A percentile compares a stretch with the other conserved stretches of the same genome.
These are phyloP conservation scores for Listronotus oregonensis DNA, from an alignment of 1,140 invertebrate genomes.

Conservation along the genomic window DNA sequence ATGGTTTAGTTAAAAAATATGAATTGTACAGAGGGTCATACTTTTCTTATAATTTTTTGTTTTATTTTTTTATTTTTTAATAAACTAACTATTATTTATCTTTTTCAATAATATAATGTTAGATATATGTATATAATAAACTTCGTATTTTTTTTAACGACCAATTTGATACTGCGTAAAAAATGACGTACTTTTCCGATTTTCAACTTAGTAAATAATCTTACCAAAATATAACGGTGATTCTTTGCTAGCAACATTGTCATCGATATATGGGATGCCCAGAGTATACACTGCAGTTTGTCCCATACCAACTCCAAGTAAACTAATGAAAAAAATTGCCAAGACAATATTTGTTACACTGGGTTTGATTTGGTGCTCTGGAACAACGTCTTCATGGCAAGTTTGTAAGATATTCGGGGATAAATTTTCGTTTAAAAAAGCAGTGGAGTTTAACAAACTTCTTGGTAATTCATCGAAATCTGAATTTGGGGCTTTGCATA, in stretches of 20 bases:
- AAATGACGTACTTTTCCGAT: too few species aligned
- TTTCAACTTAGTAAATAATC: too few species aligned
- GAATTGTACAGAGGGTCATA: too few species aligned
- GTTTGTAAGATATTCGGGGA: constrained; percentile 55
- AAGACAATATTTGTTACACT: constrained; percentile 79
- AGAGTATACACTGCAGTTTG: constrained; percentile 91
- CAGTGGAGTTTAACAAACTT: constrained; percentile 20
- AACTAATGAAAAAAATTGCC: constrained; percentile 83
- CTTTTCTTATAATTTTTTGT: too few species aligned
- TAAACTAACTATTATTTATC: too few species aligned
- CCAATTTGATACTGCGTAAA: too few species aligned
- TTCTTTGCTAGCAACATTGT: constrained; percentile 89
- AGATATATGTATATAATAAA: too few species aligned
- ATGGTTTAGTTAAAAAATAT: too few species aligned
- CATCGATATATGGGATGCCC: constrained; percentile 93
- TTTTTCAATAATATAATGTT: too few species aligned
- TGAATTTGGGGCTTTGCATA: constrained; percentile 44
- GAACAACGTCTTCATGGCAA: constrained; percentile 63
- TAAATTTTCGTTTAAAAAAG: constrained; percentile 28
- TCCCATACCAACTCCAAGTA: constrained; percentile 89
- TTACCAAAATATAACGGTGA: constrained; percentile 92
- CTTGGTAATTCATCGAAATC: constrained; percentile 14
- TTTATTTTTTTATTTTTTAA: too few species aligned
- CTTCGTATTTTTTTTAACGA: too few species aligned
- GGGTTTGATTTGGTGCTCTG: constrained; percentile 69